Percentiles rank a stretch among this genome's conserved stretches.
These are phyloP conservation scores for Halesus radiatus DNA, from an alignment of 1,140 invertebrate genomes.

Conservation along the genomic window DNA sequence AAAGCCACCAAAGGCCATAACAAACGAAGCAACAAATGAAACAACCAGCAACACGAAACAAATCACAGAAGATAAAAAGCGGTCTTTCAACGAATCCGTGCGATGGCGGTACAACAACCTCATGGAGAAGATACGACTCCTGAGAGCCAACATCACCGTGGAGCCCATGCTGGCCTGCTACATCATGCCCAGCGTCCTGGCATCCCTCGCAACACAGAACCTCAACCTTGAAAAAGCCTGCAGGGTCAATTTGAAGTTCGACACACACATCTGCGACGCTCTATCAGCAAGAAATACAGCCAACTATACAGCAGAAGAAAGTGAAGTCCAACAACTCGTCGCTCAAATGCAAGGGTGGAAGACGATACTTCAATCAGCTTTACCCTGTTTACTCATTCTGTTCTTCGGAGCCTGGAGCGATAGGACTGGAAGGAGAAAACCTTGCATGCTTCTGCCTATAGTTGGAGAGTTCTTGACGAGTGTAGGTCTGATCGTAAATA, in stretches of 20 bases:
- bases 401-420: constrained; percentile 87
- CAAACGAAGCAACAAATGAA: not conserved
- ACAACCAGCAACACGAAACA: constrained; percentile 1
- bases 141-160: constrained; percentile 81
- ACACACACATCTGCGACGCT: constrained; percentile 79
- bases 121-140: constrained; percentile 69
- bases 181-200: constrained; percentile 83
- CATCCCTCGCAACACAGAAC: constrained; percentile 84
- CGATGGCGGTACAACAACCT: constrained; percentile 67
- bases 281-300: constrained; percentile 78
- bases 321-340: constrained; percentile 81
- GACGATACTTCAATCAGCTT: constrained; percentile 80
- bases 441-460: constrained; percentile 87
- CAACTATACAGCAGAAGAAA: constrained; percentile 80
- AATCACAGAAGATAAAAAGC: not conserved
- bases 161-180: constrained; percentile 85
- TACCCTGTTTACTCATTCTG: constrained; percentile 82
- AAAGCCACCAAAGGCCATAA: constrained; percentile 29
- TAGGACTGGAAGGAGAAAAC: constrained; percentile 80
- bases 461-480: constrained; percentile 84
- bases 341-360: constrained; percentile 86
- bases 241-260: constrained; percentile 81
- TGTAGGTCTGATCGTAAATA: constrained; percentile 83
- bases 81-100: constrained; percentile 27
- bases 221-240: constrained; percentile 89